A percentile compares a stretch with the other conserved stretches of the same genome.
Conservation (phyloP, 2,113 vertebrate species). For the Neomonachus schauinslandi region DNA sequence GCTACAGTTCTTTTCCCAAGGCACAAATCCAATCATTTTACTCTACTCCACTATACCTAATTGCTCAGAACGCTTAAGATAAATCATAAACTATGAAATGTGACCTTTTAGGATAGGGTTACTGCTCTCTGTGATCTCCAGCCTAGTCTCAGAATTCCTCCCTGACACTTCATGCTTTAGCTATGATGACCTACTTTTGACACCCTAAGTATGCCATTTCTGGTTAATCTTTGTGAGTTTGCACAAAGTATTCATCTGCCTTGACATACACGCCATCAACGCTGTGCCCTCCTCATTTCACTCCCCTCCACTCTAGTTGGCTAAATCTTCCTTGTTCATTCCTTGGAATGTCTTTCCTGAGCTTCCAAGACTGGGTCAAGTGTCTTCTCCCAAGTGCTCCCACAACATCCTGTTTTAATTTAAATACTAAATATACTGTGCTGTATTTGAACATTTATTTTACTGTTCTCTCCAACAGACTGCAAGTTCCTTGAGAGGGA, state of each 20-base stretch:
- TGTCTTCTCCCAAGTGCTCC: not conserved
- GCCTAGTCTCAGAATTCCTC: not conserved
- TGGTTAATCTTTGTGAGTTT: slow-evolving; percentile 38
- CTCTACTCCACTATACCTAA: not conserved
- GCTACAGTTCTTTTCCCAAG: not conserved
- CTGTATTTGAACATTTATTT: not conserved
- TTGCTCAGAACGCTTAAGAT: not conserved
- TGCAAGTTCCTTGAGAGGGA: not conserved
- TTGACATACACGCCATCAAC: not conserved
- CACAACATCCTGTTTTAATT: not conserved
- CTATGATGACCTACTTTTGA: not conserved
- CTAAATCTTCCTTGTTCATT: not conserved
- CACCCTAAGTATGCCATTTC: not conserved
- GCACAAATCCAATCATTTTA: not conserved
- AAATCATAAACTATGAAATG: slow-evolving; percentile 10
- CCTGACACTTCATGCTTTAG: not conserved
- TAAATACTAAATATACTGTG: not conserved
- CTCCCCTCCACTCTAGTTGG: not conserved
- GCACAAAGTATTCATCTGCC: not conserved
- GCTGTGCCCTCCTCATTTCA: not conserved
- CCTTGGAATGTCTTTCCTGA: not conserved
- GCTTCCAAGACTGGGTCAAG: not conserved
- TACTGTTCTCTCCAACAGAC: not conserved
- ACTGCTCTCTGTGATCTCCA: not conserved
- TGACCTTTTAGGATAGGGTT: not conserved